Percentiles rank a stretch among this genome's conserved stretches.
Evolutionary conservation across 2,113 vertebrate species (phyloP).

Genomic region (Ahaetulla prasina): DNA sequence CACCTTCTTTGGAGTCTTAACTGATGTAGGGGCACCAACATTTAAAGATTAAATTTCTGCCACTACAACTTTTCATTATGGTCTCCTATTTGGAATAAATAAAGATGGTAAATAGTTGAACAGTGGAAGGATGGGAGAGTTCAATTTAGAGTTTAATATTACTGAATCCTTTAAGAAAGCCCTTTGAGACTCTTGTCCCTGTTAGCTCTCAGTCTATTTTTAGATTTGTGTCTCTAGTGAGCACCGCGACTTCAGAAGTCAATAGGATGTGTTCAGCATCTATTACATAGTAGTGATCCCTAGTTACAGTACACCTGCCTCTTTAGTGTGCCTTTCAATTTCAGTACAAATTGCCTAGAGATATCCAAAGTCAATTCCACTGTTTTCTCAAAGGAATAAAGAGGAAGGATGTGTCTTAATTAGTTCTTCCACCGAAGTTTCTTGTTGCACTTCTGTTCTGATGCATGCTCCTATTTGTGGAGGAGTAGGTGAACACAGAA

Average conservation of each 20-base stretch:
- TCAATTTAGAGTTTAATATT: not conserved
- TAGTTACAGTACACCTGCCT: not conserved
- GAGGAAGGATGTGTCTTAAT: not conserved
- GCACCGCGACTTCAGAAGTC: not conserved
- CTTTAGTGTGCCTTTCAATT: not conserved
- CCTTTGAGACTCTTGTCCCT: not conserved
- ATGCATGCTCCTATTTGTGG: not conserved
- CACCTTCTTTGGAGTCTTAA: not conserved
- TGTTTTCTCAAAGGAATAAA: not conserved
- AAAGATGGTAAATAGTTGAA: not conserved
- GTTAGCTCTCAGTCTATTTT: not conserved
- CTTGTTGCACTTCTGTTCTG: not conserved
- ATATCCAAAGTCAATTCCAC: not conserved
- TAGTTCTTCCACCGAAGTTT: not conserved
- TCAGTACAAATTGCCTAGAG: not conserved
- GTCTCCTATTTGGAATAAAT: not conserved
- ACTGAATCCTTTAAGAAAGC: not conserved
- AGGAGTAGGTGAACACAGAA: not conserved
- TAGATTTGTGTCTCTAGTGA: not conserved
- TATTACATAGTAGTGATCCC: not conserved
- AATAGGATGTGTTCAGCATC: not conserved
- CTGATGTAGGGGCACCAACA: not conserved
- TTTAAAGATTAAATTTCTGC: not conserved
- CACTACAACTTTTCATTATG: not conserved
- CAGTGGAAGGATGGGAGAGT: not conserved